phyloP scores from a whole-genome alignment of 2,888 invertebrate species.

The Acleris emargana region DNA sequence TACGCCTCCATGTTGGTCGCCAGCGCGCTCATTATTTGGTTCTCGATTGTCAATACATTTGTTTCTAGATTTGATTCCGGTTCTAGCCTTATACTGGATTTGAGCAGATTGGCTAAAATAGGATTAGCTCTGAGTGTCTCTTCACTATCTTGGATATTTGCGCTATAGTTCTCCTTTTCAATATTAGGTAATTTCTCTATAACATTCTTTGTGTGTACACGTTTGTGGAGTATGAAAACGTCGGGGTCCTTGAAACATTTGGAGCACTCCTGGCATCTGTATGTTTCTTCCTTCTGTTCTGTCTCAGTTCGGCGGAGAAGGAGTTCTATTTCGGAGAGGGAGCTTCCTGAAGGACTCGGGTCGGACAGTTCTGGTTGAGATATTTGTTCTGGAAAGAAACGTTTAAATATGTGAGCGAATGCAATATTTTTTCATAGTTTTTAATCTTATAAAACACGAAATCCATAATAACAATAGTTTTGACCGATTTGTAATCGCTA shows the following conservation, averaged over 20 bases:
- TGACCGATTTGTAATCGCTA: too few relatives aligned
- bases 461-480: too few relatives aligned
- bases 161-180: conserved; percentile 61
- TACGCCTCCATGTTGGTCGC: conserved; percentile 67
- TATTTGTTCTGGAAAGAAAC: conserved; percentile 19
- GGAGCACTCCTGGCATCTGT: conserved; percentile 65
- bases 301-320: conserved; percentile 19
- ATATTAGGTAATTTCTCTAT: conserved; percentile 31
- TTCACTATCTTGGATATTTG: conserved; percentile 47
- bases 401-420: not conserved
- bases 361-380: conserved; percentile 28
- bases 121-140: conserved; percentile 69
- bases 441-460: too few relatives aligned
- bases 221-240: conserved; percentile 65
- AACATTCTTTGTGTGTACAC: conserved; percentile 52
- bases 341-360: conserved; percentile 36
- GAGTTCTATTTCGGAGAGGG: conserved; percentile 18
- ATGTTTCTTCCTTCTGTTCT: conserved; percentile 43
- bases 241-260: conserved; percentile 79
- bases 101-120: conserved; percentile 68
- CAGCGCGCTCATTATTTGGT: conserved; percentile 64
- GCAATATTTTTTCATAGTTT: too few relatives aligned
- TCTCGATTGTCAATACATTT: conserved; percentile 56
- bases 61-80: conserved; percentile 47
- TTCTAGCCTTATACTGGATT: conserved; percentile 41